Conservation (phyloP, 2,113 vertebrate genomes). For the Columba livia region DNA sequence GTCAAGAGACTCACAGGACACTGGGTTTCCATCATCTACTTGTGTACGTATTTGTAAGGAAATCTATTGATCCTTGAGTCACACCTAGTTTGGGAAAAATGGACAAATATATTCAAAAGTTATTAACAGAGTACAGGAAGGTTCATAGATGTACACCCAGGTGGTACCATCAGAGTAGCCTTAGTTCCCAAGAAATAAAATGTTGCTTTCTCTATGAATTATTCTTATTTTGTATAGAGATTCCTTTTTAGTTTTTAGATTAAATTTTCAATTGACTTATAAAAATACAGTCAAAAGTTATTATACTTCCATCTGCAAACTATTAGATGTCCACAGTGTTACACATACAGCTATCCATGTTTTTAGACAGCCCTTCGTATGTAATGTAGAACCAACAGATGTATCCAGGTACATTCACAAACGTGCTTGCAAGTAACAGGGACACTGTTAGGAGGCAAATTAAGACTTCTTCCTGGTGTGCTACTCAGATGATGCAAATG, state of each 20-base stretch:
- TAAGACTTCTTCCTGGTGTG: background rate
- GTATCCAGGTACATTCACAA: background rate
- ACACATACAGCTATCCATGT: background rate
- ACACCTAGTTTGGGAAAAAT: background rate
- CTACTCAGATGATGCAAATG: background rate
- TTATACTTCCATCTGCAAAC: background rate
- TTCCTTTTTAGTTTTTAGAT: background rate
- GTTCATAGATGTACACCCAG: background rate
- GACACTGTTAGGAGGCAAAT: background rate
- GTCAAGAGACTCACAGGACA: background rate
- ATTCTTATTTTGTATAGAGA: background rate
- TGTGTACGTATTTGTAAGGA: background rate
- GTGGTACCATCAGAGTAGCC: background rate
- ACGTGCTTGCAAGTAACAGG: background rate
- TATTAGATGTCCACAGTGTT: background rate
- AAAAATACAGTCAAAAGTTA: background rate
- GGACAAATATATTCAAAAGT: background rate
- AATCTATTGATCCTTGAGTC: background rate
- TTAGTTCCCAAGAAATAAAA: background rate
- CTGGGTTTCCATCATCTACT: background rate
- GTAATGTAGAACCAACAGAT: background rate
- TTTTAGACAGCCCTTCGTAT: background rate
- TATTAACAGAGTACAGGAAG: background rate
- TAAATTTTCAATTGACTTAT: background rate
- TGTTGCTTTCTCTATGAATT: background rate